These are phyloP conservation scores for Anolis carolinensis DNA, from an alignment of 2,113 vertebrate species.

Conservation along the genomic window DNA sequence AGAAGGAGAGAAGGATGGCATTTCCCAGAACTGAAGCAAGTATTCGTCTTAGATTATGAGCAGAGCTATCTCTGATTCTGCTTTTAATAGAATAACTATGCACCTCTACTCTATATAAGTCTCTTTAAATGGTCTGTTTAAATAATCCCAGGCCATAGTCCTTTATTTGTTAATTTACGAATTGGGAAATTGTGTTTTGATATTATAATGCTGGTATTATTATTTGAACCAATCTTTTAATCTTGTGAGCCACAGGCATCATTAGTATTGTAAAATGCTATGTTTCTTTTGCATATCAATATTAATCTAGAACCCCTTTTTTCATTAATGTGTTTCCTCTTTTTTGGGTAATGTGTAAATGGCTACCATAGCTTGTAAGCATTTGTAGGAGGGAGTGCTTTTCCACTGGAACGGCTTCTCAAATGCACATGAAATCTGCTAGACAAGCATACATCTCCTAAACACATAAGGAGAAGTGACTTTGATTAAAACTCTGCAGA, in stretches of 20 bases:
- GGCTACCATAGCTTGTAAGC: too few species aligned
- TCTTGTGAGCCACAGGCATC: too few species aligned
- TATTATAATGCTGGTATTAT: too few species aligned
- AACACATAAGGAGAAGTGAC: constrained; percentile 10
- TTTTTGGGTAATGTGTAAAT: neutral
- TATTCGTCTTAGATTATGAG: too few species aligned
- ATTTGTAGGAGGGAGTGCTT: neutral
- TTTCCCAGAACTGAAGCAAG: neutral
- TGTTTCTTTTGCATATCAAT: too few species aligned
- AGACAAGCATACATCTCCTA: neutral
- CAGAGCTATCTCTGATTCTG: neutral
- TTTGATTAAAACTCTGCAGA: constrained; percentile 9
- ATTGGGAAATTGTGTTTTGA: too few species aligned
- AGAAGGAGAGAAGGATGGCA: neutral
- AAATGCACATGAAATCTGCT: too few species aligned
- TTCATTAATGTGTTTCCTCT: neutral
- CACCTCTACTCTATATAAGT: neutral
- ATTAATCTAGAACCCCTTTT: neutral
- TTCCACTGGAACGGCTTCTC: neutral
- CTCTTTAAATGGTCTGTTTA: neutral
- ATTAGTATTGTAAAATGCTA: too few species aligned
- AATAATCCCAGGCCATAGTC: neutral
- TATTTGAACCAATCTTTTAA: too few species aligned
- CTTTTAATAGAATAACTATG: neutral
- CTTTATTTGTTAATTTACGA: neutral